phyloP scores from a whole-genome alignment of 2,113 vertebrate species.

The Percina caprodes region DNA sequence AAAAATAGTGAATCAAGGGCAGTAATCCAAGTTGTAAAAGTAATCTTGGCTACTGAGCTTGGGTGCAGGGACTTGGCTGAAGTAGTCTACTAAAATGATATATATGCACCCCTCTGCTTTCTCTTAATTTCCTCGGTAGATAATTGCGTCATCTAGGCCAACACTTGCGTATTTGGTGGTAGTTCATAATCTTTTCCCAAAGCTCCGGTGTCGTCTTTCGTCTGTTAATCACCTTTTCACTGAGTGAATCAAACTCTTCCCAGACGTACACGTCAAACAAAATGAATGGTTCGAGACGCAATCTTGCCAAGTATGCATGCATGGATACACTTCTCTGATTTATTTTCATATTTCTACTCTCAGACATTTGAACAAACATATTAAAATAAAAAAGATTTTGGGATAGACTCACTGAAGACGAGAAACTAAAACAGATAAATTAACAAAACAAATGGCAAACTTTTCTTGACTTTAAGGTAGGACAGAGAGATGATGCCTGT shows the following conservation, averaged over 20 bases:
- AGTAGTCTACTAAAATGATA: constrained; percentile 18
- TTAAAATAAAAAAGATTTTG: background rate
- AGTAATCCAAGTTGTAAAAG: constrained; percentile 37
- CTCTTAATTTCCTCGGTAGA: constrained; percentile 29
- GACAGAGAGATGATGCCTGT: constrained; percentile 16
- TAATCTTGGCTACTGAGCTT: constrained; percentile 22
- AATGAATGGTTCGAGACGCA: constrained; percentile 20
- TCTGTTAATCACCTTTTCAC: constrained; percentile 47
- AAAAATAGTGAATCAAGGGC: constrained; percentile 14
- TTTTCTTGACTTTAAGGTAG: constrained; percentile 22
- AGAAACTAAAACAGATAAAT: background rate
- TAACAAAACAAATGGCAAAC: background rate
- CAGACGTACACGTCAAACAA: constrained; percentile 8
- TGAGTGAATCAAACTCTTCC: constrained; percentile 5
- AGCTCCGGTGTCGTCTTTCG: constrained; percentile 9
- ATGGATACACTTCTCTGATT: background rate
- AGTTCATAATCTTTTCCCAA: constrained; percentile 37
- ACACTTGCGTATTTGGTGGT: constrained; percentile 16
- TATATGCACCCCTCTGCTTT: constrained; percentile 3
- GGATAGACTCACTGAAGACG: background rate
- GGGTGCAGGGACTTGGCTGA: constrained; percentile 32
- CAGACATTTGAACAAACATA: constrained; percentile 3
- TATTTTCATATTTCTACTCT: constrained; percentile 5
- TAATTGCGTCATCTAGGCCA: constrained; percentile 37
- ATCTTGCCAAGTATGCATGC: constrained; percentile 23